Evolutionary conservation across 2,797 vertebrate genomes (phyloP), one percentile per base, ranked within the genome.

Genomic region (Tauraco hartlaubi): DNA sequence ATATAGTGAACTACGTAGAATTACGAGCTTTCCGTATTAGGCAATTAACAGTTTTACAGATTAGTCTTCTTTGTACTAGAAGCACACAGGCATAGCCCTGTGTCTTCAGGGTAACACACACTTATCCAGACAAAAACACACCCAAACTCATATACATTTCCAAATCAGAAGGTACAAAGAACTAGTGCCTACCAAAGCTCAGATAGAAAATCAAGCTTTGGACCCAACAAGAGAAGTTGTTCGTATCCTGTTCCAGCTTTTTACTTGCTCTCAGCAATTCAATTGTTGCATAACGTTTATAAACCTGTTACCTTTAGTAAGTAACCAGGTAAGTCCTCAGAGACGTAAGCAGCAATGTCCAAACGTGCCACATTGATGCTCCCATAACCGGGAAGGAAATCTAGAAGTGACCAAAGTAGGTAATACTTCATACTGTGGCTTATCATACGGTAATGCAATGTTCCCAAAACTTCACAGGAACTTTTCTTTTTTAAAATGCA

Each of bases 311-410:
- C 31, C n/a, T 68, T 64, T 7, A 21, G 8, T 26, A 59, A 71
- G 77, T n/a, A 78, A 54, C 18, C 25, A 68, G 21, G 7, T 14
- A 77, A 49, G 18, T 17, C 41, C 66, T 41, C 23, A 25, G 51
- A 49, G 52, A 31, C n/a, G 12, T 7, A 15, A 41, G 37, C 15
- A 75, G 37, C 51, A 82, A n/a, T 2, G 11, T 52, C 46, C 63
- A 44, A 49, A 41, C 1, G 1, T 7, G 26, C 22, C 4, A 2
- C 18, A 84, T 25, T 9, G 37, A 52, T 0, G 3, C 3, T 35
- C 33, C 46, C 21, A 0, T 5, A 55, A 71, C 19, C 9, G 33
- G 33, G 22, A 85, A 69, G 17, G 25, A 90, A 94, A 92, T 26
- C 31, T 23, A 10, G 9, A 55, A 72, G 31, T 44, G 17, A 61